Evolutionary conservation across 2,888 invertebrate genomes (phyloP).

Genomic region (Ypsolopha sequella): DNA sequence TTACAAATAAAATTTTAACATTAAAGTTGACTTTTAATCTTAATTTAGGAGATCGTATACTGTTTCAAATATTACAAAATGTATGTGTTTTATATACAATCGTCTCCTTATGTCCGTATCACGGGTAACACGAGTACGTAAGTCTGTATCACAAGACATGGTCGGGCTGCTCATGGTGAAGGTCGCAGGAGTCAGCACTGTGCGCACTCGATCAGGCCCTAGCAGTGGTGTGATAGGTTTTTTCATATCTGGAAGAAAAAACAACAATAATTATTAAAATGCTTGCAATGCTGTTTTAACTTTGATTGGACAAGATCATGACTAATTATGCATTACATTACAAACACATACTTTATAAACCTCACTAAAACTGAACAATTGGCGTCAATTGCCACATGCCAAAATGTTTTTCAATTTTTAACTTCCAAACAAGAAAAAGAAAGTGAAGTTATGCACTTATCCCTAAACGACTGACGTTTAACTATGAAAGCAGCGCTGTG

Average conservation of each 20-base stretch:
- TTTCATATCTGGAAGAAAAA: not conserved
- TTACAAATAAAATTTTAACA: slow-evolving; percentile 50
- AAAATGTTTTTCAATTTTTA: too few relatives aligned
- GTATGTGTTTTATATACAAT: slow-evolving; percentile 58
- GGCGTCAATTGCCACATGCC: too few relatives aligned
- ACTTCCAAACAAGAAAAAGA: too few relatives aligned
- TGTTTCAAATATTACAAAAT: slow-evolving; percentile 70
- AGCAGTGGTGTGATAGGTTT: not conserved
- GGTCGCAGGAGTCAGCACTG: not conserved
- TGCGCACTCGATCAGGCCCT: not conserved
- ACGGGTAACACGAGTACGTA: slow-evolving; percentile 18
- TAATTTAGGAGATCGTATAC: slow-evolving; percentile 72
- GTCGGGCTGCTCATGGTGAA: not conserved
- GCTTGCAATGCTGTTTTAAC: too few relatives aligned
- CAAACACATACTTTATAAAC: too few relatives aligned
- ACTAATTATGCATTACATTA: too few relatives aligned
- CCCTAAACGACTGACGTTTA: too few relatives aligned
- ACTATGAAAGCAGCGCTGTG: too few relatives aligned
- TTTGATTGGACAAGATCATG: too few relatives aligned
- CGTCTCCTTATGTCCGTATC: slow-evolving; percentile 55
- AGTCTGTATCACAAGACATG: slow-evolving; percentile 11
- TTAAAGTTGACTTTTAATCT: slow-evolving; percentile 65
- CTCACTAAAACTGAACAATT: too few relatives aligned
- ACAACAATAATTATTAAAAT: not conserved
- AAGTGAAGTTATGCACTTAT: too few relatives aligned